A percentile compares a stretch with the other conserved stretches of the same genome.
Evolutionary conservation across 2,797 vertebrate species (phyloP).

Genomic region (Gephyroberyx darwinii): DNA sequence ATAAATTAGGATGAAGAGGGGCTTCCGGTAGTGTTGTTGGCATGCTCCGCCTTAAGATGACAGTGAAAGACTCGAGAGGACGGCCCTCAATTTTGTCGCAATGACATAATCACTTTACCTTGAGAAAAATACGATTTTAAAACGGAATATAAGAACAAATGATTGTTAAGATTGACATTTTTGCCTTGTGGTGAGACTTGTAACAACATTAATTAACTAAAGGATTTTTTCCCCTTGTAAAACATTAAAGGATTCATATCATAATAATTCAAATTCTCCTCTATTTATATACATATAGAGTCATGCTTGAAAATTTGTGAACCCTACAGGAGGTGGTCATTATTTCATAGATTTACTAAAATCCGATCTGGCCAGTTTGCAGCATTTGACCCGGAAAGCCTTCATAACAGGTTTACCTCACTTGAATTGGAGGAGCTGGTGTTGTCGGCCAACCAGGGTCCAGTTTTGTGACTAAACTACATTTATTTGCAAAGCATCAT

Average conservation of each 20-base stretch:
- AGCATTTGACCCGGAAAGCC: too few species aligned
- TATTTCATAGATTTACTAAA: too few species aligned
- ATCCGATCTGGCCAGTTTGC: too few species aligned
- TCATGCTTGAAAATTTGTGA: too few species aligned
- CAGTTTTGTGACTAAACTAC: too few species aligned
- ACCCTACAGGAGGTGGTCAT: too few species aligned
- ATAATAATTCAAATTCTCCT: too few species aligned
- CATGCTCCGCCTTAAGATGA: slow-evolving; percentile 8
- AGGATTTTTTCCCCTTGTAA: neutral
- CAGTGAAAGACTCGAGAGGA: neutral
- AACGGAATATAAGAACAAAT: neutral
- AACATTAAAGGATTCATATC: neutral
- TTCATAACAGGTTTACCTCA: too few species aligned
- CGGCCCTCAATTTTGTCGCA: slow-evolving; percentile 2
- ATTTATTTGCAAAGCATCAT: too few species aligned
- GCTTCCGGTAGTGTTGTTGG: neutral
- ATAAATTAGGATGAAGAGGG: slow-evolving; percentile 23
- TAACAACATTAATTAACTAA: neutral
- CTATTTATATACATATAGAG: too few species aligned
- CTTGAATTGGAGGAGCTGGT: too few species aligned
- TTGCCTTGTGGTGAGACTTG: neutral
- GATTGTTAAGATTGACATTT: neutral
- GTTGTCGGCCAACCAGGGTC: too few species aligned
- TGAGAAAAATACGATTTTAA: neutral
- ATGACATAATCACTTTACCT: neutral